These are phyloP conservation scores for Myrmecophaga tridactyla DNA, from an alignment of 2,113 vertebrate genomes.

Conservation along the genomic window DNA sequence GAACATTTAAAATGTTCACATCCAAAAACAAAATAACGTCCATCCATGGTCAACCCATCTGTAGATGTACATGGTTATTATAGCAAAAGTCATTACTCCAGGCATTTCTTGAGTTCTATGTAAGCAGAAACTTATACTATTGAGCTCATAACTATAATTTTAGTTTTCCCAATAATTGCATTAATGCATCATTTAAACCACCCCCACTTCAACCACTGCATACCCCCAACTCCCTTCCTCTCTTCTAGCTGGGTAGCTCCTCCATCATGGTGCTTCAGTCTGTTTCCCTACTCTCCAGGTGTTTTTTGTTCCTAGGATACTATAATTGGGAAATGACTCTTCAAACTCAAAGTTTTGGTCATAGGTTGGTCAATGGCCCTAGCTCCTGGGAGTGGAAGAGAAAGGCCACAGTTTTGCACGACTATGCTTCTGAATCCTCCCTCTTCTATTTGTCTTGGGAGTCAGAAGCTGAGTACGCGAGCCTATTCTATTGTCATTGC, in stretches of 20 bases:
- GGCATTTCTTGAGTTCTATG: not conserved
- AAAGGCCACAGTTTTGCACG: not conserved
- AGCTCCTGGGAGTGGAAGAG: not conserved
- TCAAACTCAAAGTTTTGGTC: not conserved
- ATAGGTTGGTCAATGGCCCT: not conserved
- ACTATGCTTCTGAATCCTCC: not conserved
- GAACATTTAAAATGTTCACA: not conserved
- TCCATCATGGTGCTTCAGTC: not conserved
- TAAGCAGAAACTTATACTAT: not conserved
- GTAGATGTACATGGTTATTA: not conserved
- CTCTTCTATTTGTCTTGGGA: not conserved
- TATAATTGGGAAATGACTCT: not conserved
- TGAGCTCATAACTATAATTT: not conserved
- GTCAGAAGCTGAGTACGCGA: not conserved
- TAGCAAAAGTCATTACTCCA: accelerated
- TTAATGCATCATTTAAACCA: not conserved
- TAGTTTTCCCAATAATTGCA: not conserved
- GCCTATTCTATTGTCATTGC: no score
- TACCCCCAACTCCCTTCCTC: not conserved
- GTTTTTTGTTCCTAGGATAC: not conserved
- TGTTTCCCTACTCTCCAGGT: not conserved
- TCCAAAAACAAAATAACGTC: not conserved
- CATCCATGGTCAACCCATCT: not conserved
- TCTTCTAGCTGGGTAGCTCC: not conserved
- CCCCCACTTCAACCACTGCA: not conserved